phyloP scores from a whole-genome alignment of 2,113 vertebrate genomes.

The Cavia aperea region DNA sequence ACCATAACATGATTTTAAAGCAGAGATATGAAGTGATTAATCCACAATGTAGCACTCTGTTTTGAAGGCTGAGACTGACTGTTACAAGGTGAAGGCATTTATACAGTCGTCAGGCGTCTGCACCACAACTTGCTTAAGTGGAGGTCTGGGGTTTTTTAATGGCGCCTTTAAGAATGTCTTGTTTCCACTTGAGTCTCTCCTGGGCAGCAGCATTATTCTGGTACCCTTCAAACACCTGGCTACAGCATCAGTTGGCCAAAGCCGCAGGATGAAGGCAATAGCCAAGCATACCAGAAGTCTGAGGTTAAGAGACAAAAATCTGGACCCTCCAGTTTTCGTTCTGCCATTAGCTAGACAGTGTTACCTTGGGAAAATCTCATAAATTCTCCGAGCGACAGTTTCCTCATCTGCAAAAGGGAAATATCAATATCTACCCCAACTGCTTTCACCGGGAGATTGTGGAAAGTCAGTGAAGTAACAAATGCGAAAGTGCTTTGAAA shows the following conservation, averaged over 20 bases:
- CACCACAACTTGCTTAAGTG: not conserved
- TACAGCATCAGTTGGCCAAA: not conserved
- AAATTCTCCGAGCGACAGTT: not conserved
- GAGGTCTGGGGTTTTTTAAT: conserved; percentile 61
- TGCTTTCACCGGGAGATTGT: not conserved
- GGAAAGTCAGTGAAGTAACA: not conserved
- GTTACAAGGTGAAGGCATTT: conserved; percentile 55
- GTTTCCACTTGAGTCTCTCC: conserved; percentile 30
- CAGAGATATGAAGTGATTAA: conserved; percentile 57
- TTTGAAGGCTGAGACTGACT: conserved; percentile 26
- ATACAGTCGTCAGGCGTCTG: conserved; percentile 17
- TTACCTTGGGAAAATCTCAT: conserved; percentile 7
- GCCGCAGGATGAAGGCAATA: not conserved
- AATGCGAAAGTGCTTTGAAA: conserved; percentile 7
- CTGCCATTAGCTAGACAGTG: not conserved
- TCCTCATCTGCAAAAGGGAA: not conserved
- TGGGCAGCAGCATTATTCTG: conserved; percentile 51
- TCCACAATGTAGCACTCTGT: conserved; percentile 51
- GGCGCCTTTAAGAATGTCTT: conserved; percentile 43
- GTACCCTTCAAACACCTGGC: conserved; percentile 9
- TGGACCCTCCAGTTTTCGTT: not conserved
- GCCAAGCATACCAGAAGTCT: not conserved
- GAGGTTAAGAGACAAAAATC: not conserved
- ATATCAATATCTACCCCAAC: not conserved
- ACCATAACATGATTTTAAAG: conserved; percentile 56